Percentiles rank a stretch among this genome's conserved stretches.
Evolutionary conservation across 2,888 invertebrate genomes (phyloP).

Genomic region (Gortyna flavago): DNA sequence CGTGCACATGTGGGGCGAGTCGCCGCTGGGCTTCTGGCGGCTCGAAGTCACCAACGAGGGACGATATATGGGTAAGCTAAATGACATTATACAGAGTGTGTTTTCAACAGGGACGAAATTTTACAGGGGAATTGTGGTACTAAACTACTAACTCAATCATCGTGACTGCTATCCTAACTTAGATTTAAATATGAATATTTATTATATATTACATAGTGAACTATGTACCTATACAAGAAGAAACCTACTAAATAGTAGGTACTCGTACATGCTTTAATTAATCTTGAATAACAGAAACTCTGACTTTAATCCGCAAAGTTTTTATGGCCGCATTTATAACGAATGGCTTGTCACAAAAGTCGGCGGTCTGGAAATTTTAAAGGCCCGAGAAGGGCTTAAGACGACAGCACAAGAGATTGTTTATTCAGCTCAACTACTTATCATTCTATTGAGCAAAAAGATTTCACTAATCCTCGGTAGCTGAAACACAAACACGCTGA

Average conservation of each 20-base stretch:
- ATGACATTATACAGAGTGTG: constrained; percentile 6
- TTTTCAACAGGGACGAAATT: not conserved
- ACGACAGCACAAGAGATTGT: constrained; percentile 52
- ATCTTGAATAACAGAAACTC: constrained; percentile 52
- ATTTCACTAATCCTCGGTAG: constrained; percentile 38
- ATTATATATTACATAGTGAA: too few relatives aligned
- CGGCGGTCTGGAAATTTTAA: constrained; percentile 52
- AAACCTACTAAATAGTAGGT: not conserved
- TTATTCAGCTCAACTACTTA: constrained; percentile 56
- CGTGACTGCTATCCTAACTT: constrained; percentile 8
- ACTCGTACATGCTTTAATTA: constrained; percentile 33
- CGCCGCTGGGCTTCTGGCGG: constrained; percentile 97
- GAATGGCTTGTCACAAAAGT: constrained; percentile 63
- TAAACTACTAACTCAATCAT: constrained; percentile 5
- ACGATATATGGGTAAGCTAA: constrained; percentile 93
- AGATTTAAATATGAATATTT: constrained; percentile 37
- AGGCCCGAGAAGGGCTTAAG: constrained; percentile 52
- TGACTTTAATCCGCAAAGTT: constrained; percentile 58
- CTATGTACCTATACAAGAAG: not conserved
- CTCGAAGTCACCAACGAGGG: constrained; percentile 99
- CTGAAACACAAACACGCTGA: constrained; percentile 18
- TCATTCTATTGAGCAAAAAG: constrained; percentile 50
- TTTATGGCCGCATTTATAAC: constrained; percentile 60
- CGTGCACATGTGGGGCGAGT: constrained; percentile 99
- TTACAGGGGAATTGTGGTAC: not conserved